Evolutionary conservation across 2,797 vertebrate species (phyloP).

Genomic region (Fistularia commersonii): DNA sequence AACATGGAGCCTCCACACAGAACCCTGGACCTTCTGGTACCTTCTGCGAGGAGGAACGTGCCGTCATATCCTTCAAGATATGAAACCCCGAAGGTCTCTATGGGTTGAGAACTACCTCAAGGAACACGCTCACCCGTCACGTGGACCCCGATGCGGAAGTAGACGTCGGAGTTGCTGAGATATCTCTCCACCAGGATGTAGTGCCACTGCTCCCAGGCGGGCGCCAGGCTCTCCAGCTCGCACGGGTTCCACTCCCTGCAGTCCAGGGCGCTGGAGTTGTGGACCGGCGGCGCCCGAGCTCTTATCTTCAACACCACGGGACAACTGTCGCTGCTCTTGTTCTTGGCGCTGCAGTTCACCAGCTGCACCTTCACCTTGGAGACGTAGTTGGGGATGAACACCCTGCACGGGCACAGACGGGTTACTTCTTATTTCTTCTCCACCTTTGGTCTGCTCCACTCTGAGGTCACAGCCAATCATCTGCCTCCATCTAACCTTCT

Average conservation of each 20-base stretch:
- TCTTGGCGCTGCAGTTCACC: slow-evolving; percentile 80
- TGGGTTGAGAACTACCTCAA: neutral
- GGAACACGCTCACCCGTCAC: slow-evolving; percentile 83
- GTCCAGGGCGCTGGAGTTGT: slow-evolving; percentile 90
- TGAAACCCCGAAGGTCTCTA: too few relatives aligned
- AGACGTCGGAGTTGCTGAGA: slow-evolving; percentile 75
- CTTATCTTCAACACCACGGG: slow-evolving; percentile 89
- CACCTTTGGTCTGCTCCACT: neutral
- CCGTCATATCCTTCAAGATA: too few relatives aligned
- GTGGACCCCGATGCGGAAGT: slow-evolving; percentile 89
- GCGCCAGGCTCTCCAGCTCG: slow-evolving; percentile 81
- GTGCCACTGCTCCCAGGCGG: slow-evolving; percentile 97
- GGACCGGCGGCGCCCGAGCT: slow-evolving; percentile 90
- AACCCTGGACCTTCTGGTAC: too few relatives aligned
- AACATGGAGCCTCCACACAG: too few relatives aligned
- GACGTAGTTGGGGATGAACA: slow-evolving; percentile 93
- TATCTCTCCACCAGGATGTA: slow-evolving; percentile 92
- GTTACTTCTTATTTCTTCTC: neutral
- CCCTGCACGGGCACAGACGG: slow-evolving; percentile 71
- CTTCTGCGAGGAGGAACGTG: too few relatives aligned
- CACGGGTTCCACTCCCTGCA: slow-evolving; percentile 82
- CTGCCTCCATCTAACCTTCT: too few relatives aligned
- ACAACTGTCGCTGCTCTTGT: slow-evolving; percentile 80
- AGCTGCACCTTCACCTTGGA: slow-evolving; percentile 89
- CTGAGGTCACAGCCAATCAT: too few relatives aligned